A percentile compares a stretch with the other conserved stretches of the same genome.
Conservation (phyloP, 1,140 invertebrate genomes). For the Doryteuthis pealeii region DNA sequence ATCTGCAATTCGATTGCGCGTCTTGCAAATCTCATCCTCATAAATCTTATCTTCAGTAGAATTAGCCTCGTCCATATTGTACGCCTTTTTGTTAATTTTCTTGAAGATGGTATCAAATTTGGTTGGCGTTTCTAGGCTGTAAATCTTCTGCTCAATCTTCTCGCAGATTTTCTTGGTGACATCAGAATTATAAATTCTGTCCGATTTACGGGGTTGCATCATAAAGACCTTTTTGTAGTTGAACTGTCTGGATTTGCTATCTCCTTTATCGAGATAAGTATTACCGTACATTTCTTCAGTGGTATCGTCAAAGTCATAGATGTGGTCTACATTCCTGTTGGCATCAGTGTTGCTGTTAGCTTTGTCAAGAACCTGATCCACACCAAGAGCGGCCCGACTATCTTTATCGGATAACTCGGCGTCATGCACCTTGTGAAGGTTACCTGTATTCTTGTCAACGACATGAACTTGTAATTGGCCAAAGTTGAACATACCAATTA, state of each 20-base stretch:
- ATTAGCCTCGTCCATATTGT: background rate
- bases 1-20: background rate
- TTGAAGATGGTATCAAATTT: background rate
- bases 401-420: no score
- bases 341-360: background rate
- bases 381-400: no score
- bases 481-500: no score
- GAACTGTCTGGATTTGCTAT: no score
- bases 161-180: background rate
- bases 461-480: no score
- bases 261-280: background rate
- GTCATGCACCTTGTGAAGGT: no score
- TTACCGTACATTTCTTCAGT: background rate
- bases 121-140: background rate
- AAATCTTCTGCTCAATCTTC: background rate
- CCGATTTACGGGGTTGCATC: no score
- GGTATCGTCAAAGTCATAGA: conserved; percentile 2
- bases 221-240: no score
- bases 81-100: background rate
- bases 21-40: background rate
- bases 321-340: background rate
- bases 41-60: background rate
- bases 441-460: no score
- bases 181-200: background rate
- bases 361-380: no score